Percentiles rank a stretch among this genome's conserved stretches.
phyloP scores from a whole-genome alignment of 2,888 invertebrate species.

The Baccha elongata region DNA sequence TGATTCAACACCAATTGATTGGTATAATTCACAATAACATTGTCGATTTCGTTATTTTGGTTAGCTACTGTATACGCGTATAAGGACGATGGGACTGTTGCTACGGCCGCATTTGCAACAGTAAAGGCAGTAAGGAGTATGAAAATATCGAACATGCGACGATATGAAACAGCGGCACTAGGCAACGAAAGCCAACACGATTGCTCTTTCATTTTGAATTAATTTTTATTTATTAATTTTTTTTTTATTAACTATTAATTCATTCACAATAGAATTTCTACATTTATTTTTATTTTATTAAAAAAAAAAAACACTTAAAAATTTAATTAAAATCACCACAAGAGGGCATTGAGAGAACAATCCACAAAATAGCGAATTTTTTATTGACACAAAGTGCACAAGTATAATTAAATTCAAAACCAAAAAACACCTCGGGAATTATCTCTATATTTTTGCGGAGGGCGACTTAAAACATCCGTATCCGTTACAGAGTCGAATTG shows the following conservation, averaged over 20 bases:
- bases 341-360: slow-evolving; percentile 16
- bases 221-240: slow-evolving; percentile 19
- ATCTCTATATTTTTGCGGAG: slow-evolving; percentile 25
- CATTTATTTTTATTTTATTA: slow-evolving; percentile 2
- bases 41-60: slow-evolving; percentile 70
- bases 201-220: slow-evolving; percentile 50
- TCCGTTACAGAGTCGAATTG: slow-evolving; percentile 76
- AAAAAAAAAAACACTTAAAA: neutral
- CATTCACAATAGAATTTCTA: slow-evolving; percentile 6
- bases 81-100: slow-evolving; percentile 65
- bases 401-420: neutral
- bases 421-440: slow-evolving; percentile 47
- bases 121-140: slow-evolving; percentile 21
- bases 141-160: slow-evolving; percentile 37
- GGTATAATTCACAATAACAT: slow-evolving; percentile 66
- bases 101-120: slow-evolving; percentile 56
- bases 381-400: slow-evolving; percentile 15
- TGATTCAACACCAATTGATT: slow-evolving; percentile 33
- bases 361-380: slow-evolving; percentile 10
- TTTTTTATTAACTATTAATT: slow-evolving; percentile 1
- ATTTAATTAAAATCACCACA: slow-evolving; percentile 8
- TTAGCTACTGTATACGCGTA: slow-evolving; percentile 68
- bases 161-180: slow-evolving; percentile 42
- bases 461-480: slow-evolving; percentile 74
- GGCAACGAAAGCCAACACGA: slow-evolving; percentile 22